phyloP scores from a whole-genome alignment of 2,113 vertebrate genomes.

The Anolis carolinensis region DNA sequence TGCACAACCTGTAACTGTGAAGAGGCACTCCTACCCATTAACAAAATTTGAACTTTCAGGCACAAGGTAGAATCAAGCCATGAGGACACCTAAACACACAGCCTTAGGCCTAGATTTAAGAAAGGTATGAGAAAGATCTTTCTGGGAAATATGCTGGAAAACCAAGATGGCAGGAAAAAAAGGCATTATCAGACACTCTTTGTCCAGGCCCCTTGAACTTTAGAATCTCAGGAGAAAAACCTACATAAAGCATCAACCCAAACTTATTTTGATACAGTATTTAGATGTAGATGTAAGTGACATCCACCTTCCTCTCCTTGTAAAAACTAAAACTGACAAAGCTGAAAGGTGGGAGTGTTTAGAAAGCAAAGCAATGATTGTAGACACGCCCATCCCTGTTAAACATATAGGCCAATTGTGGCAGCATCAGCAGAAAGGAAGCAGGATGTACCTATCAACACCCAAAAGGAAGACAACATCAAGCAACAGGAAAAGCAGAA shows the following conservation, averaged over 20 bases:
- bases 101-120: too few species aligned
- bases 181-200: too few species aligned
- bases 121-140: too few species aligned
- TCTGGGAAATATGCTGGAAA: too few species aligned
- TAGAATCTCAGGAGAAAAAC: not conserved
- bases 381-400: not conserved
- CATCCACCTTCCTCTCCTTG: not conserved
- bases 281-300: not conserved
- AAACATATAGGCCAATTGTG: not conserved
- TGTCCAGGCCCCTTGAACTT: not conserved
- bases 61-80: too few species aligned
- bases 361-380: not conserved
- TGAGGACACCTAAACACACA: too few species aligned
- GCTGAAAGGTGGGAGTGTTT: not conserved
- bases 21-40: too few species aligned
- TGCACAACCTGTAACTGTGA: too few species aligned
- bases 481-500: slow-evolving; percentile 14
- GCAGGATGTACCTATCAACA: slow-evolving; percentile 7
- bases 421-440: not conserved
- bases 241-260: not conserved
- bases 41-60: too few species aligned
- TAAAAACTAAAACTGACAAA: not conserved
- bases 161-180: too few species aligned
- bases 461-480: slow-evolving; percentile 18
- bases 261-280: not conserved